Conservation (phyloP, 2,113 vertebrate genomes). For the Megaceryle torquata region DNA sequence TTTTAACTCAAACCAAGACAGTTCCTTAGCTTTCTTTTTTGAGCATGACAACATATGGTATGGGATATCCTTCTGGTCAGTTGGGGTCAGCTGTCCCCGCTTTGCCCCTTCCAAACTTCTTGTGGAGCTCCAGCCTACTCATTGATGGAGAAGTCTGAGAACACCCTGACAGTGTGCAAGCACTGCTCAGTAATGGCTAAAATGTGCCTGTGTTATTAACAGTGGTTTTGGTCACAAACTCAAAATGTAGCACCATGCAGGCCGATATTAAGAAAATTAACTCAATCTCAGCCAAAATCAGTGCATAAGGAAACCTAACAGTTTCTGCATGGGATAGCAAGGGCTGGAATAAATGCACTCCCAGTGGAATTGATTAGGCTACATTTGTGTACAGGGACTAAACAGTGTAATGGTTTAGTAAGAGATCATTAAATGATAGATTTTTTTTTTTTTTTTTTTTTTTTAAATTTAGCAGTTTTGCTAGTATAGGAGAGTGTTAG, state of each 20-base stretch:
- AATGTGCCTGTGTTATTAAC: fast-evolving
- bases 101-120: no score
- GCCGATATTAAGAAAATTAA: neutral
- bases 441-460: no score
- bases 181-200: neutral
- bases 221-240: neutral
- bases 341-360: neutral
- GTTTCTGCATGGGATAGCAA: neutral
- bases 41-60: no score
- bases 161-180: no score
- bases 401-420: neutral
- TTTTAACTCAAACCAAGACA: no score
- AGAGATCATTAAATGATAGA: neutral
- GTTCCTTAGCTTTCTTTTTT: no score
- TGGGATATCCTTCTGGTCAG: no score
- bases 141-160: no score
- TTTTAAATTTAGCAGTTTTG: neutral
- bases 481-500: neutral
- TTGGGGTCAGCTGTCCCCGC: no score
- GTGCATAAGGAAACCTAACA: neutral
- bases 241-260: fast-evolving
- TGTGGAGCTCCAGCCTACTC: no score
- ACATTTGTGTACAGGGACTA: fast-evolving
- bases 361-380: neutral
- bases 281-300: neutral